phyloP scores from a whole-genome alignment of 2,113 vertebrate species.

The Poecile atricapillus region DNA sequence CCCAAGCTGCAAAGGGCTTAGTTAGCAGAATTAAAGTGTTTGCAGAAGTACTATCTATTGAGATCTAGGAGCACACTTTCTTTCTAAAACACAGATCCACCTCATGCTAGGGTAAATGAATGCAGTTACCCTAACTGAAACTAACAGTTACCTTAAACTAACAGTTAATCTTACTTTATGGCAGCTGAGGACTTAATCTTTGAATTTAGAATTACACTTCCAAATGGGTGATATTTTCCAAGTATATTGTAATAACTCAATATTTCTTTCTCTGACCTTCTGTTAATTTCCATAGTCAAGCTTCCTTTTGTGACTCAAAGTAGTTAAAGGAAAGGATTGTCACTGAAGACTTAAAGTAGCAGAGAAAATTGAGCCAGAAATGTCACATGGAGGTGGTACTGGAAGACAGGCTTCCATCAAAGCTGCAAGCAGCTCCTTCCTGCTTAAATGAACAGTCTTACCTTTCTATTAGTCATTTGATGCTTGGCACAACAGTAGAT shows the following conservation, averaged over 20 bases:
- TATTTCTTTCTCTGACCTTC: background rate
- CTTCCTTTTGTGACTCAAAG: background rate
- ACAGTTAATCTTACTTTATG: background rate
- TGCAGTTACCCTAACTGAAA: background rate
- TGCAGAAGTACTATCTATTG: background rate
- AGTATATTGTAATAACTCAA: background rate
- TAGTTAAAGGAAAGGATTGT: background rate
- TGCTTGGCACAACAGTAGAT: background rate
- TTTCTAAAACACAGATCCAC: background rate
- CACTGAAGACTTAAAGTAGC: background rate
- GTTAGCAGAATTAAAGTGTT: background rate
- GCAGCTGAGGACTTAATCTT: background rate
- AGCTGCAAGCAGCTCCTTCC: background rate
- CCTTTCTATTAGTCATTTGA: background rate
- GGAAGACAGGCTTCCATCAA: background rate
- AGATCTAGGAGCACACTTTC: background rate
- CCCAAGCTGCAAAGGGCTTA: background rate
- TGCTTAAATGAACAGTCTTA: background rate
- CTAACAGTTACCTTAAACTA: background rate
- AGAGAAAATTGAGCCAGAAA: constrained; percentile 2
- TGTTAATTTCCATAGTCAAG: background rate
- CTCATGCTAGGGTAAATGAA: background rate
- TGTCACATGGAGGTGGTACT: background rate
- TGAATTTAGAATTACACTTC: background rate
- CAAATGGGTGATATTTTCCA: background rate